phyloP scores from a whole-genome alignment of 2,113 vertebrate species.

The Sinocyclocheilus anophthalmus region DNA sequence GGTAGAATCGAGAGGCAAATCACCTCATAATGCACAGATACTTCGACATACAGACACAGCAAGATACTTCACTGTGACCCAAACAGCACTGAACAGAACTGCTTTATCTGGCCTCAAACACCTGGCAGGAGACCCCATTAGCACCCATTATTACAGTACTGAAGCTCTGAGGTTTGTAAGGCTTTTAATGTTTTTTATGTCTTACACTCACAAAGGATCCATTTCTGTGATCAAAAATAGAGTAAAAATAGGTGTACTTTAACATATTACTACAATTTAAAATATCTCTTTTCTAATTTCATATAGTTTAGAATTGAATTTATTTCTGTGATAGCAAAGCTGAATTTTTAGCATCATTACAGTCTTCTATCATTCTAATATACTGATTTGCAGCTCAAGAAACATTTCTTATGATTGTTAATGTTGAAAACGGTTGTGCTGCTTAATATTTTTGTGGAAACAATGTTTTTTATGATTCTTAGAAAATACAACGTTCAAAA shows the following conservation, averaged over 20 bases:
- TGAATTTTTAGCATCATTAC: background rate
- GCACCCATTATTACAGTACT: background rate
- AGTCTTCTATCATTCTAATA: background rate
- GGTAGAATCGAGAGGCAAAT: conserved; percentile 36
- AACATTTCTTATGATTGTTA: background rate
- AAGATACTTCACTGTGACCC: conserved; percentile 6
- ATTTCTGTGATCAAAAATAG: background rate
- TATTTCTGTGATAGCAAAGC: background rate
- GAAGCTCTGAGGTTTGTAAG: background rate
- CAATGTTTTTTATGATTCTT: background rate
- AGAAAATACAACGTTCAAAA: no score
- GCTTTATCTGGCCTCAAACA: background rate
- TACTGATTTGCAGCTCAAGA: background rate
- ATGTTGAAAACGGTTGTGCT: background rate
- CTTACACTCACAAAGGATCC: background rate
- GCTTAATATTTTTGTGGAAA: background rate
- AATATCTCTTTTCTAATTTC: background rate
- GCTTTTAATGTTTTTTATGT: background rate
- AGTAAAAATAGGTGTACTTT: background rate
- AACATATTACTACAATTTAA: background rate
- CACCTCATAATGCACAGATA: conserved; percentile 11
- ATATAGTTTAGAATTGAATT: background rate
- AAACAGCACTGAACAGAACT: background rate
- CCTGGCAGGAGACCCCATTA: background rate
- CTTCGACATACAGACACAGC: background rate